Evolutionary conservation across 2,888 invertebrate species (phyloP), one percentile per base, ranked within the genome.

Genomic region (Leucoptera coffeella): DNA sequence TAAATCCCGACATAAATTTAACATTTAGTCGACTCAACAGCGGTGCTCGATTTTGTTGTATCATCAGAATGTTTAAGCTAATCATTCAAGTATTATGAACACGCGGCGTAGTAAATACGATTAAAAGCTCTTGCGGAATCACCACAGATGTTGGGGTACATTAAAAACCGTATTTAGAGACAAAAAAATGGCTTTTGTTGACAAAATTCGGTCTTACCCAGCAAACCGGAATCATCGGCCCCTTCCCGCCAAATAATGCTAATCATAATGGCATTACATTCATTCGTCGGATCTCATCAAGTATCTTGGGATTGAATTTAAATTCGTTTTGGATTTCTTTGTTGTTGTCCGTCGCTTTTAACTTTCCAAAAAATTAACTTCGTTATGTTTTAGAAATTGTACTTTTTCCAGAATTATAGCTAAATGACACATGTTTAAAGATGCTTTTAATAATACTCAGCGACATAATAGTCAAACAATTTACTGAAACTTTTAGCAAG

Each of bases 181-280:
- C 51, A 50, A 59, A 54, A 50, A 40, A 32, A 33, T 33, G 37
- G 43, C 51, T 54, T 62, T 62, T 61, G 54, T n/a, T n/a, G 48
- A 47, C 50, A 40, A 58, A 62, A 57, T 59, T 58, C 55, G 49
- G 47, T 62, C n/a, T 61, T 64, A 62, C 61, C 51, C 52, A 45
- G 50, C 49, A 67, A 65, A 69, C 67, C 59, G 61, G 65, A 61
- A 64, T 65, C 52, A 43, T 42, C 49, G 47, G 55, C 53, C 59
- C 62, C 62, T 61, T 46, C 48, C 43, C 15, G 40, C 43, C 45
- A 51, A 61, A 62, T 65, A 62, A 65, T 62, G 62, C 65, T 67
- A 67, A 69, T 69, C 62, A 57, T 65, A 67, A 67, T 64, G 51
- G 58, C 55, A 67, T 64, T 67, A 67, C 62, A 60, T 64, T 64